Evolutionary conservation across 2,113 vertebrate species (phyloP), one percentile per base, ranked within the genome.

Genomic region (Ageneiosus marmoratus): DNA sequence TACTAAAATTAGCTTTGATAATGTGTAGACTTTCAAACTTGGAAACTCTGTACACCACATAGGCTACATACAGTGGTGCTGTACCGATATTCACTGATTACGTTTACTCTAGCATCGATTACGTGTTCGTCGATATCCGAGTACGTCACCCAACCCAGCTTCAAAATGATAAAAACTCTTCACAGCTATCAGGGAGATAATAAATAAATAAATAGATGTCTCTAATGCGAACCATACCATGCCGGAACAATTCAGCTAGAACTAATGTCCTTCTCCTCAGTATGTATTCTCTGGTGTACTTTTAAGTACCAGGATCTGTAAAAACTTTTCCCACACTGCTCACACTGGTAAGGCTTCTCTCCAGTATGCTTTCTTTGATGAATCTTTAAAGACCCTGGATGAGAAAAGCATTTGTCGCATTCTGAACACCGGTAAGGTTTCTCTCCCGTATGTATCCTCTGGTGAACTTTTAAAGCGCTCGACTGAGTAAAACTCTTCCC

Each of bases 391-490:
- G 81, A 82, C 13, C 72, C 72, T n/a, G 81, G 56, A 53, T 65
- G 81, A 53, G 81, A 76, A 76, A 82, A 82, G 5, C 41, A 76
- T 32, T 82, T 82, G 16, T 76, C 72, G n/a, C 81, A 82, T 9
- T 76, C 44, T 10, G 81, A 41, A 60, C 81, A 82, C 56, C 53
- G 72, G 32, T 82, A 82, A 18, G 81, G 81, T 32, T 82, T 82
- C 58, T 82, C 81, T 51, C 81, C 81, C 2, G 81, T 82, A 41
- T 82, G 81, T 2, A 75, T 82, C 58, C 81, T 82, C 56, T 82
- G 81, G 56, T 82, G 81, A 51, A 76, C 81, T 41, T 72, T 75
- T 37, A 82, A 53, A 15, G 37, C 81, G 12, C 81, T 76, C 7
- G 81, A 82, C 72, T 82, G 81, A 1, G 81, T 76, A 22, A 82